phyloP scores from a whole-genome alignment of 2,797 vertebrate species.

The Moxostoma hubbsi region DNA sequence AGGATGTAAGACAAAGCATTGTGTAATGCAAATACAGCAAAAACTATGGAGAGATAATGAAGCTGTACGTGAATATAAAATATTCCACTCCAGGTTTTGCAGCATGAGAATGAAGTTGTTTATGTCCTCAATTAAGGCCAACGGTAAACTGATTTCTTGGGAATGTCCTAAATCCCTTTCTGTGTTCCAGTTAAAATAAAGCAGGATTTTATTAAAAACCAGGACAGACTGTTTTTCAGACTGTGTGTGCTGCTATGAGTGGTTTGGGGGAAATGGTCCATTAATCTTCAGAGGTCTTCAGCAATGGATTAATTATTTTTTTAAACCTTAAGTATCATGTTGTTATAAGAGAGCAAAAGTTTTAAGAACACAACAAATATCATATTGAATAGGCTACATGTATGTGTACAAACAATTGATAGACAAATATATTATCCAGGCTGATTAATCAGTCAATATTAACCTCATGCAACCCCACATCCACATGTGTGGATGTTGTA shows the following conservation, averaged over 20 bases:
- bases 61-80: conserved; percentile 12
- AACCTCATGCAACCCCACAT: too few species aligned
- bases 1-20: conserved; percentile 11
- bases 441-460: too few species aligned
- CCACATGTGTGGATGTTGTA: too few species aligned
- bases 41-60: conserved; percentile 14
- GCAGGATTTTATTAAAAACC: conserved; percentile 23
- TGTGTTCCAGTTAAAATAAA: conserved; percentile 36
- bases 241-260: neutral
- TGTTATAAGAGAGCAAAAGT: too few species aligned
- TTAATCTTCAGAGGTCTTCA: too few species aligned
- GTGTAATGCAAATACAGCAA: conserved; percentile 1
- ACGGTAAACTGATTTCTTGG: conserved; percentile 29
- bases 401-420: too few species aligned
- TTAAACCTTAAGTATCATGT: too few species aligned
- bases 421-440: too few species aligned
- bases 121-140: conserved; percentile 16
- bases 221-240: neutral
- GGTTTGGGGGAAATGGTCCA: too few species aligned
- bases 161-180: conserved; percentile 17
- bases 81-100: conserved; percentile 12
- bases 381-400: too few species aligned
- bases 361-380: too few species aligned
- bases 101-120: conserved; percentile 21
- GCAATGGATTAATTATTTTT: too few species aligned